A percentile compares a stretch with the other conserved stretches of the same genome.
Conservation (phyloP, 2,888 invertebrate species). For the Yponomeuta malinellus region DNA sequence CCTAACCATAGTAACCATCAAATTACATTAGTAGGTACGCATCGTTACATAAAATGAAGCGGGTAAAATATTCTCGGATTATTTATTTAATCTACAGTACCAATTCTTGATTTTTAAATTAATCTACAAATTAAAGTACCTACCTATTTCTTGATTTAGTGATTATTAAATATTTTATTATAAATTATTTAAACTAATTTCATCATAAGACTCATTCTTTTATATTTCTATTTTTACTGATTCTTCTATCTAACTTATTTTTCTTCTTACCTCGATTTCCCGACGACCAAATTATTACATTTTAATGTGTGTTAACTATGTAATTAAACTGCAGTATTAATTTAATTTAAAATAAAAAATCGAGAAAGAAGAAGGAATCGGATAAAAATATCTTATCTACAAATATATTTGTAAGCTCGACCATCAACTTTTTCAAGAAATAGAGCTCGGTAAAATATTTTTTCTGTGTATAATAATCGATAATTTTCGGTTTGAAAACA, state of each 20-base stretch:
- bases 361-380: background rate
- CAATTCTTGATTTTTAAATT: too few species aligned
- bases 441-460: background rate
- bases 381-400: conserved; percentile 34
- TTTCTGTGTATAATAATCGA: conserved; percentile 17
- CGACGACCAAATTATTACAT: background rate
- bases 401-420: conserved; percentile 38
- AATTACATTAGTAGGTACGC: background rate
- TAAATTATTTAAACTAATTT: conserved; percentile 22
- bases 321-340: background rate
- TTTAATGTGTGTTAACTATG: background rate
- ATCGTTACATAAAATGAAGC: background rate
- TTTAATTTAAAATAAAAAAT: background rate
- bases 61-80: too few species aligned
- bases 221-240: conserved; percentile 20
- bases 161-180: background rate
- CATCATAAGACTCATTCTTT: conserved; percentile 31
- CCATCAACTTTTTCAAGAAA: conserved; percentile 24
- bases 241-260: conserved; percentile 18
- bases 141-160: background rate
- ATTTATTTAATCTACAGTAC: too few species aligned
- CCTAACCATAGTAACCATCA: background rate
- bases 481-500: conserved; percentile 21
- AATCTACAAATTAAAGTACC: too few species aligned
- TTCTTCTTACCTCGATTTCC: background rate